Evolutionary conservation across 2,888 invertebrate genomes (phyloP), one percentile per base, ranked within the genome.

Genomic region (Leuctra nigra): DNA sequence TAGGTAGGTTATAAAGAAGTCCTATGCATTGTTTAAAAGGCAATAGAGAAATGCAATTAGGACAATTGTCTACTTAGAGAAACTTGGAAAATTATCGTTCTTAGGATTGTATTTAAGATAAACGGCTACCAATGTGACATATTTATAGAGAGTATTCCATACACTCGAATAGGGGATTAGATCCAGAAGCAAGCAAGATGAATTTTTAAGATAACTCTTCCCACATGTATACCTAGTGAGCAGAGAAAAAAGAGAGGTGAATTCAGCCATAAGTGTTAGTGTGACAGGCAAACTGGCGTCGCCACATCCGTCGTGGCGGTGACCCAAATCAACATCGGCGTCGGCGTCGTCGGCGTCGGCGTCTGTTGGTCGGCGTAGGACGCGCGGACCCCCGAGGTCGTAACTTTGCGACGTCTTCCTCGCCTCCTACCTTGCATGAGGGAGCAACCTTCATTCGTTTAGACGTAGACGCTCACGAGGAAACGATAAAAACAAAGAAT

Each of bases 271-370:
- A 20, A 41, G 41, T 41, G 20, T 18, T 16, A 41, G 41, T 41
- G 18, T 41, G 41, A 41, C 29, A 11, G 18, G 50, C 50, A 35
- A 47, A 47, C 47, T 50, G 50, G 50, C 50, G 50, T 18, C 50
- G 18, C 50, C 50, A 35, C 50, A 33, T 50, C 50, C 50, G 50
- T 33, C 50, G 41, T n/a, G 41, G 16, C 16, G 25, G 25, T 48
- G 48, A 50, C 50, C 50, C 50, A 50, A 50, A 50, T 50, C 50
- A 50, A 50, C 50, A 50, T 50, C 50, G 50, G 25, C 24, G 47
- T 22, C 47, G 20, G 13, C 35, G 47, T 44, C 33, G 35, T 35
- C 47, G 47, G 25, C 29, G 50, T 22, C 33, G 50, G 44, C 44
- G 44, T 44, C 44, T 16, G 22, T 23, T 44, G 44, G 44, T 44